phyloP scores from a whole-genome alignment of 2,888 invertebrate species.

The Brachylomia viminalis region DNA sequence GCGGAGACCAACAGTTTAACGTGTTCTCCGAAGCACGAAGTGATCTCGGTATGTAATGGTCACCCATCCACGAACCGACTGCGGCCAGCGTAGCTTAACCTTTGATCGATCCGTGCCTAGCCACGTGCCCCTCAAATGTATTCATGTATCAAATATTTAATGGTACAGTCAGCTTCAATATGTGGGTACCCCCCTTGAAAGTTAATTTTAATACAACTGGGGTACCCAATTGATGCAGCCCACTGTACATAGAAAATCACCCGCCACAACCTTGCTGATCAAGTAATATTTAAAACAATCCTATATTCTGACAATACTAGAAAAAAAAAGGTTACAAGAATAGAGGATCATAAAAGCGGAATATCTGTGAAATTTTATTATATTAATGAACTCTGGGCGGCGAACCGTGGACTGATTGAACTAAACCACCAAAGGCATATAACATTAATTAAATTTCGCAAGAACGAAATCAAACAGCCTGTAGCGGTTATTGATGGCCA shows the following conservation, averaged over 20 bases:
- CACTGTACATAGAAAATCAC: not conserved
- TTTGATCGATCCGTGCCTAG: no score
- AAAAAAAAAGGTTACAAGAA: not conserved
- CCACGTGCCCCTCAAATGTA: not conserved
- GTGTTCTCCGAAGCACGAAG: not conserved
- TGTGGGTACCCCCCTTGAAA: no score
- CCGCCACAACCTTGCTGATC: not conserved
- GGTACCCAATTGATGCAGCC: no score
- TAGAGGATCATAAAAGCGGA: not conserved
- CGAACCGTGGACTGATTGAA: conserved; percentile 37
- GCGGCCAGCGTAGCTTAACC: not conserved
- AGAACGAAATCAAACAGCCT: conserved; percentile 49
- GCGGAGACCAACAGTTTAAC: not conserved
- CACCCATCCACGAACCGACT: not conserved
- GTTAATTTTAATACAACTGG: no score
- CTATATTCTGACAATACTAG: not conserved
- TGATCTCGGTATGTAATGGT: not conserved
- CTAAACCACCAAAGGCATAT: conserved; percentile 55
- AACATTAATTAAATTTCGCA: conserved; percentile 57
- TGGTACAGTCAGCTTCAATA: no score
- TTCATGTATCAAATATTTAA: not conserved
- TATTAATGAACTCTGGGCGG: conserved; percentile 38
- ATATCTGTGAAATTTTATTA: conserved; percentile 36
- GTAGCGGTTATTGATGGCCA: conserved; percentile 33
- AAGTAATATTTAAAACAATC: not conserved